These are phyloP conservation scores for Leptodactylus fallax DNA, from an alignment of 2,797 vertebrate species.

Conservation along the genomic window DNA sequence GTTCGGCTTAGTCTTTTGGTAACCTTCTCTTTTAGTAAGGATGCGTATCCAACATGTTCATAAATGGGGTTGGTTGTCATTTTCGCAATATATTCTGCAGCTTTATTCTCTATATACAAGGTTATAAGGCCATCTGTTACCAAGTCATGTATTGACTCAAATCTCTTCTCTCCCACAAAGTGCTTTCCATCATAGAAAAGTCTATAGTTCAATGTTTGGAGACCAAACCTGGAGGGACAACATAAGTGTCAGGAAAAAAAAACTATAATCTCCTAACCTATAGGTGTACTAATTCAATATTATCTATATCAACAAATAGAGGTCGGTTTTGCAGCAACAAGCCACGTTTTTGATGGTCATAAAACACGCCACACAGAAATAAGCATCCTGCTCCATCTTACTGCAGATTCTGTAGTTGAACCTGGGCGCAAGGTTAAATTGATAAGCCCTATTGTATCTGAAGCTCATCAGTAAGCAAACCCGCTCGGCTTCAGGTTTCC, in stretches of 20 bases:
- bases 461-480: too few species aligned
- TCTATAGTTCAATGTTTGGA: slow-evolving; percentile 96
- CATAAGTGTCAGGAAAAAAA: slow-evolving; percentile 36
- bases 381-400: too few species aligned
- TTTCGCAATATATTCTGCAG: slow-evolving; percentile 96
- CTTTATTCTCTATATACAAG: slow-evolving; percentile 96
- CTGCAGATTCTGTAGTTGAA: too few species aligned
- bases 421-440: too few species aligned
- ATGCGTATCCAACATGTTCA: slow-evolving; percentile 93
- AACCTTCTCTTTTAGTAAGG: slow-evolving; percentile 92
- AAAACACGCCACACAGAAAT: too few species aligned
- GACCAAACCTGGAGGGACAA: slow-evolving; percentile 83
- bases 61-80: slow-evolving; percentile 99
- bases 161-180: slow-evolving; percentile 97
- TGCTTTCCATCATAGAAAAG: slow-evolving; percentile 98
- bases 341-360: too few species aligned
- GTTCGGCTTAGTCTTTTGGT: slow-evolving; percentile 85
- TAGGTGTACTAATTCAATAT: not conserved
- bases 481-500: too few species aligned
- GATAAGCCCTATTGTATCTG: too few species aligned
- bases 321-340: too few species aligned
- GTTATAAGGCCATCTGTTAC: slow-evolving; percentile 98
- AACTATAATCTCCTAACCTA: not conserved
- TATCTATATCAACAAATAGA: not conserved
- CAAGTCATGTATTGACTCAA: slow-evolving; percentile 96